Evolutionary conservation across 2,113 vertebrate genomes (phyloP).

Genomic region (Paradisaea rubra): DNA sequence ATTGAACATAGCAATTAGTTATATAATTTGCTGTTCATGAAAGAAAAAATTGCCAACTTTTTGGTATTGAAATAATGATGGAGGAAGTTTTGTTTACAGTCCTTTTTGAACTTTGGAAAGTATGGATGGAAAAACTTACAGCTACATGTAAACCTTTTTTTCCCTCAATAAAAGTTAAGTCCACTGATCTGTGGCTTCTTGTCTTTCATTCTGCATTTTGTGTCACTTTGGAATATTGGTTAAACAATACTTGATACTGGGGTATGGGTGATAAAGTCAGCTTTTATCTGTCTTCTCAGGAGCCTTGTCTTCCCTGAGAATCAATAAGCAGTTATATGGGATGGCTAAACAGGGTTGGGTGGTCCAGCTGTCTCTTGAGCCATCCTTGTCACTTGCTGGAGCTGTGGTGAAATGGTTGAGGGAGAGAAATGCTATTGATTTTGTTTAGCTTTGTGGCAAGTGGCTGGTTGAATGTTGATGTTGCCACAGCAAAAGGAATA

Average conservation of each 20-base stretch:
- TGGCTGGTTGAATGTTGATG: neutral
- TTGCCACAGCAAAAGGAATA: neutral
- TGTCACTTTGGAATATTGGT: neutral
- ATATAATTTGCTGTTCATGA: constrained; percentile 66
- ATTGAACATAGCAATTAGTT: constrained; percentile 69
- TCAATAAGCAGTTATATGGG: accelerated
- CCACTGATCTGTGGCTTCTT: constrained; percentile 16
- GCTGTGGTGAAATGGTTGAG: neutral
- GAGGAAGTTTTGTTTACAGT: constrained; percentile 50
- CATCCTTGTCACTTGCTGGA: neutral
- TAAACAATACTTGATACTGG: neutral
- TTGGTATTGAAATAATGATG: constrained; percentile 48
- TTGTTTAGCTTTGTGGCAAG: neutral
- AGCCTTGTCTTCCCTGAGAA: neutral
- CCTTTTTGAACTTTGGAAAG: constrained; percentile 40
- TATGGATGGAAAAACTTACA: constrained; percentile 23
- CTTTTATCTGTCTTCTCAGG: neutral
- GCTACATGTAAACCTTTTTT: constrained; percentile 15
- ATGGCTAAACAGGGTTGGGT: neutral
- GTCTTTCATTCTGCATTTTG: neutral
- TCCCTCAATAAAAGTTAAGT: constrained; percentile 73
- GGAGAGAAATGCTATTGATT: neutral
- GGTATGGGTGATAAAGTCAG: neutral
- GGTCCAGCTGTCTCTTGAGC: neutral
- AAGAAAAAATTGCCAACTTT: neutral